phyloP scores from a whole-genome alignment of 1,140 invertebrate species.

The Cherax destructor region DNA sequence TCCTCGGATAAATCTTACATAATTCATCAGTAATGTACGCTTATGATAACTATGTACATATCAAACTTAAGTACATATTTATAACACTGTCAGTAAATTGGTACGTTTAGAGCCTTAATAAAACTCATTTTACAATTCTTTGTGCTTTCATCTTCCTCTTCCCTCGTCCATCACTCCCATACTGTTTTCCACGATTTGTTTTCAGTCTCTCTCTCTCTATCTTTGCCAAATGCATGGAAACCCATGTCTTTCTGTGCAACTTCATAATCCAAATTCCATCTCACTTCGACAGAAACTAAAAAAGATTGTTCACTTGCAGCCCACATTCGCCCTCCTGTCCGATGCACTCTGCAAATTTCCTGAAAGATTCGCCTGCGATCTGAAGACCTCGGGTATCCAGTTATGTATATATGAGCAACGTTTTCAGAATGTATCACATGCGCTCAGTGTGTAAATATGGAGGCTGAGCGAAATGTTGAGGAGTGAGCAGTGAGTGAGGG shows the following conservation, averaged over 20 bases:
- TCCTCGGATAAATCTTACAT: no score
- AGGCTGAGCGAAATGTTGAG: constrained; percentile 1
- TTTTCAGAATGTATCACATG: constrained; percentile 16
- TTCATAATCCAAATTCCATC: constrained; percentile 40
- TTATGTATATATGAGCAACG: background rate
- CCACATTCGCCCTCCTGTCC: constrained; percentile 3
- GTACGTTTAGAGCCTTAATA: no score
- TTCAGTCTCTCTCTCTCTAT: background rate
- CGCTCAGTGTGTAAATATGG: background rate
- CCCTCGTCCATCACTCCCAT: no score
- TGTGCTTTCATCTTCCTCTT: no score
- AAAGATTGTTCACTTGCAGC: constrained; percentile 32
- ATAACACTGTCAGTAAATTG: no score
- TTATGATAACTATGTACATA: no score
- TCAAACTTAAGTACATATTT: no score
- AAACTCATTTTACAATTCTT: no score
- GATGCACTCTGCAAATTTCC: constrained; percentile 26
- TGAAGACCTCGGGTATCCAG: constrained; percentile 24
- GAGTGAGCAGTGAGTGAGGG: background rate
- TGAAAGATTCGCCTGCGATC: constrained; percentile 30
- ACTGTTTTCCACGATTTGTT: constrained; percentile 19
- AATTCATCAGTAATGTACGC: no score
- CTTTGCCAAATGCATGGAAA: constrained; percentile 15
- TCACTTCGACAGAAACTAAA: constrained; percentile 21
- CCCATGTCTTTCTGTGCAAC: constrained; percentile 24